Evolutionary conservation across 1,140 invertebrate genomes (phyloP), one percentile per base, ranked within the genome.

Genomic region (Ostrea denselamellosa): DNA sequence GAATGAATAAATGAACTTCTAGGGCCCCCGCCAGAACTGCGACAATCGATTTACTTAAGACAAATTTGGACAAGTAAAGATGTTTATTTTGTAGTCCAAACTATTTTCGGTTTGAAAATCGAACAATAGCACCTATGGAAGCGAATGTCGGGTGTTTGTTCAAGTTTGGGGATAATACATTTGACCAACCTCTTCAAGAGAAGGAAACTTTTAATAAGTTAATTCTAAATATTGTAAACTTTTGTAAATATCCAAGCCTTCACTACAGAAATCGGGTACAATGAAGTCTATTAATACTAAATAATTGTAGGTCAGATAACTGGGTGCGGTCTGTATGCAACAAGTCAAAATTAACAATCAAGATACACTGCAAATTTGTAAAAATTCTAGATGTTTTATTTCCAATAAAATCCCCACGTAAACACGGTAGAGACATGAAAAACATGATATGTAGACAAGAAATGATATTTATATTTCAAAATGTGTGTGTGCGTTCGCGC

Each of bases 151-250:
- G 17, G 68, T 25, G 7, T 77, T 77, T 77, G 7, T 62, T 62
- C 56, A 10, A 28, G 22, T 34, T 34, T 5, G 8, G 25, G 9
- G 9, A 8, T 34, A 28, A 77, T 34, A 25, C 12, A 14, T 25
- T 28, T 25, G 68, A 25, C 25, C 25, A 9, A 77, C 4, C 68
- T 34, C 17, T 34, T 34, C 9, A 28, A 28, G 28, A 34, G 25
- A 77, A 77, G 68, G 25, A 77, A 77, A 77, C 68, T 77, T 77
- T 77, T 25, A 77, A 28, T 77, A 77, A 77, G 25, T 77, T 77
- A 77, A 77, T 14, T 28, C 25, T 25, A 77, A 77, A 77, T 34
- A 77, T 34, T 28, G 68, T 44, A 77, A 77, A 77, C 68, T 77
- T 12, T 77, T 77, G 25, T 77, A 77, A 14, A 28, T 77, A 77